Evolutionary conservation across 2,888 invertebrate species (phyloP), one percentile per base, ranked within the genome.

Genomic region (Barypeithes pellucidus): DNA sequence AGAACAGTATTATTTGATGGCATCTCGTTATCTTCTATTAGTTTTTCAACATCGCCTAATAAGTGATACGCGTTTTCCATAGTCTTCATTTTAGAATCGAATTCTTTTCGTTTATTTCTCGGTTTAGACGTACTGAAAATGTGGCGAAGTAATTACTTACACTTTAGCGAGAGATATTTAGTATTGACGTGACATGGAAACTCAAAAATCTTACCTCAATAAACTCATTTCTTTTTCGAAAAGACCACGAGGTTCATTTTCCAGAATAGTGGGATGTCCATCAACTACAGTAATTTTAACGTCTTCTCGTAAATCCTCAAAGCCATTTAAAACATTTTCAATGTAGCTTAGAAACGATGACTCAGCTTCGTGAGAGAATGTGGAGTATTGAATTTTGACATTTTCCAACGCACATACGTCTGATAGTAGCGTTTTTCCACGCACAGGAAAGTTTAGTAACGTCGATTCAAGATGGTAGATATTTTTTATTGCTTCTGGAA

Each of bases 11-110:
- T 41, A 54, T 11, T 54, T 41, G 50, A 18, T 22, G 60, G 18
- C 33, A 43, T 18, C 1, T 80, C 80, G 8, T 80, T 77, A 20
- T 68, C 67, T 11, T 82, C 78, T 65, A 81, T 79, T n/a, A 82
- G 63, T 22, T 75, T 77, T 70, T 81, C 75, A 20, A 82, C 80
- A 3, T 82, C 81, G n/a, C 77, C 61, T 29, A 80, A 73, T 54
- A 83, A 72, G 69, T 84, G 83, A 71, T 82, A 84, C 5, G 81
- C 79, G 57, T 79, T 73, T 29, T 78, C 78, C 72, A 82, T 80
- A 0, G 83, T 83, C 67, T 81, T 82, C 12, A 75, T 54, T 72
- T 77, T 77, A 0, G 75, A 75, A 41, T 80, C 79, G n/a, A 77
- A 70, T 62, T 72, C 73, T 43, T 72, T 77, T 29, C 76, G 73